These are phyloP conservation scores for Drosophila meridionalis DNA, from an alignment of 2,888 invertebrate genomes.

Conservation along the genomic window DNA sequence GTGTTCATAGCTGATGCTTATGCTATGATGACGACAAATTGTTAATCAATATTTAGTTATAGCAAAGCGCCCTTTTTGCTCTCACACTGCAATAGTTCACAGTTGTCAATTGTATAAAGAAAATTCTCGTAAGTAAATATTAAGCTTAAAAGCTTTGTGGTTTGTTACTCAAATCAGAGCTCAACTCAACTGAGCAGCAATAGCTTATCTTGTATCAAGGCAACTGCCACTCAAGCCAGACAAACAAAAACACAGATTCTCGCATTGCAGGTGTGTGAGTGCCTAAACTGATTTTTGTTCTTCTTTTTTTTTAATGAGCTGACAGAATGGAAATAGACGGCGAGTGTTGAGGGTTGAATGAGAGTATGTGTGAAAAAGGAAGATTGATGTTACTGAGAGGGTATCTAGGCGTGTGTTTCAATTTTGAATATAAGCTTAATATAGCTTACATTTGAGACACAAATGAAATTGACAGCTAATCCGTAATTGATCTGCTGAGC, in stretches of 20 bases:
- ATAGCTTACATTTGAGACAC: conserved; percentile 53
- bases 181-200: conserved; percentile 45
- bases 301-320: conserved; percentile 61
- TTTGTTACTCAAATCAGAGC: conserved; percentile 38
- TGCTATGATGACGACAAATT: conserved; percentile 19
- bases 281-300: conserved; percentile 50
- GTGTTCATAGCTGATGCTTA: conserved; percentile 8
- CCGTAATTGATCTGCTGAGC: conserved; percentile 72
- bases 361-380: not conserved
- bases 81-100: conserved; percentile 37
- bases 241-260: conserved; percentile 23
- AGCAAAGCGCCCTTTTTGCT: not conserved
- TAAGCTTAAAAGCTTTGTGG: conserved; percentile 54
- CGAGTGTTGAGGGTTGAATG: not conserved
- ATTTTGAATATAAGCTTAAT: conserved; percentile 57
- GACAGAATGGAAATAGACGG: conserved; percentile 3
- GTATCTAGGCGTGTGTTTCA: conserved; percentile 38
- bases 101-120: conserved; percentile 64
- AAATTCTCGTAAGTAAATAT: conserved; percentile 65
- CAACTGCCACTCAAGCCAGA: conserved; percentile 51
- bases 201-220: conserved; percentile 65
- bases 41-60: conserved; percentile 27
- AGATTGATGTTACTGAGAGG: not conserved
- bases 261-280: conserved; percentile 24
- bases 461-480: conserved; percentile 75